phyloP scores from a whole-genome alignment of 2,113 vertebrate species.

The Anguilla japonica region DNA sequence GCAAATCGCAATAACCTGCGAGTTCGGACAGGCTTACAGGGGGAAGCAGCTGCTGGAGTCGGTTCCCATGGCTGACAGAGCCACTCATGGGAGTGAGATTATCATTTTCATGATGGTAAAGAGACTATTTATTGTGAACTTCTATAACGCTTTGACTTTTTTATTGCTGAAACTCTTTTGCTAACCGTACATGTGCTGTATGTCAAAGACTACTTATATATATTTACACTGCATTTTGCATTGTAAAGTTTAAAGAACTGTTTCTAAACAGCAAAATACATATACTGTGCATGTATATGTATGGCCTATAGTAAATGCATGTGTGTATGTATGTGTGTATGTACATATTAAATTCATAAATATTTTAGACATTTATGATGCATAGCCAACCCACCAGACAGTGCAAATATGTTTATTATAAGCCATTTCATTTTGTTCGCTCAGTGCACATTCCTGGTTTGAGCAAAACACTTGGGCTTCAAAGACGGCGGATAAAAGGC shows the following conservation, averaged over 20 bases:
- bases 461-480: slow-evolving; percentile 24
- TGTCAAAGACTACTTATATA: not conserved
- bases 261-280: too few relatives aligned
- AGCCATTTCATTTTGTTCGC: slow-evolving; percentile 23
- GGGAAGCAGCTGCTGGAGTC: slow-evolving; percentile 60
- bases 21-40: slow-evolving; percentile 46
- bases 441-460: slow-evolving; percentile 12
- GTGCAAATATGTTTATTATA: slow-evolving; percentile 31
- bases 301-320: not conserved
- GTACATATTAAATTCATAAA: not conserved
- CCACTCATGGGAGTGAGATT: slow-evolving; percentile 45
- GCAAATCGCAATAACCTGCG: slow-evolving; percentile 53
- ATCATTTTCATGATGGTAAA: slow-evolving; percentile 54
- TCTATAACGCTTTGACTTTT: not conserved
- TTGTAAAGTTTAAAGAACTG: not conserved
- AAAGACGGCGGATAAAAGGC: slow-evolving; percentile 26
- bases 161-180: not conserved
- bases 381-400: slow-evolving; percentile 7
- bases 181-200: not conserved
- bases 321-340: not conserved
- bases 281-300: too few relatives aligned
- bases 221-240: too few relatives aligned
- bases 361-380: not conserved
- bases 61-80: slow-evolving; percentile 11
- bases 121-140: slow-evolving; percentile 35